Evolutionary conservation across 2,113 vertebrate genomes (phyloP).

Genomic region (Anhinga rufa): DNA sequence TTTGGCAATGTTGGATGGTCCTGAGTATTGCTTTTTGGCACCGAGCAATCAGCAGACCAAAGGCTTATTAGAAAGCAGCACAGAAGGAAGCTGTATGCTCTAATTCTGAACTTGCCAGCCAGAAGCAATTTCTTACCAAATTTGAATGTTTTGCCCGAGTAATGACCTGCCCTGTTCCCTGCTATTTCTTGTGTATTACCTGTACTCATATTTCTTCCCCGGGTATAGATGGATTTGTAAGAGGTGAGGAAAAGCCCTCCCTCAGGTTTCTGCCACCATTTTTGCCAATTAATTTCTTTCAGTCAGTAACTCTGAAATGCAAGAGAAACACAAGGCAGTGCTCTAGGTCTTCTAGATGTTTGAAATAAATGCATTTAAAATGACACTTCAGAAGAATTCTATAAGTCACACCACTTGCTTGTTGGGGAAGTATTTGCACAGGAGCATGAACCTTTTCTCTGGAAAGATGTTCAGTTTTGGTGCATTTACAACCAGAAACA

Average conservation of each 20-base stretch:
- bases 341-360: background rate
- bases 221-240: background rate
- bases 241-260: background rate
- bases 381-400: background rate
- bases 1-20: background rate
- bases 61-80: background rate
- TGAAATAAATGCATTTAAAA: background rate
- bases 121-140: background rate
- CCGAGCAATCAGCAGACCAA: background rate
- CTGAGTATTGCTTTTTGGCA: background rate
- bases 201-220: background rate
- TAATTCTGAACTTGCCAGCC: background rate
- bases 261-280: background rate
- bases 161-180: background rate
- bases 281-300: background rate
- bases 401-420: background rate
- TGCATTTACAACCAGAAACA: background rate
- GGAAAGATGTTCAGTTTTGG: background rate
- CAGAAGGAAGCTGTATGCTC: background rate
- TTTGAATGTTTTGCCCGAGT: background rate
- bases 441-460: background rate
- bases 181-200: background rate
- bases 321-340: background rate
- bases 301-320: background rate
- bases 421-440: background rate